Evolutionary conservation across 2,113 vertebrate genomes (phyloP).

Genomic region (Phylloscopus whistleri): DNA sequence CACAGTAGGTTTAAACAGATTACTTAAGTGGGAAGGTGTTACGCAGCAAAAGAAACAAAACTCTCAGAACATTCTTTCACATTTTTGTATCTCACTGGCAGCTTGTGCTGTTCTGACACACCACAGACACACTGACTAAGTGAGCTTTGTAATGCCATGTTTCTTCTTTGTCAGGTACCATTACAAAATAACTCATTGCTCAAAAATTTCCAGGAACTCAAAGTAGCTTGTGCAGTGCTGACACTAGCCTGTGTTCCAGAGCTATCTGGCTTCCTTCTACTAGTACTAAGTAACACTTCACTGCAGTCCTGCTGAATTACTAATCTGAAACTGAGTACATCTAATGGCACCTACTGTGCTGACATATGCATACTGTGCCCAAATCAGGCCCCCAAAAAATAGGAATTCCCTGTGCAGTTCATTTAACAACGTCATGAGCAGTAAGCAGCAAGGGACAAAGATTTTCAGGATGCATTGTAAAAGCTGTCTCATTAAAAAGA

Average conservation of each 20-base stretch:
- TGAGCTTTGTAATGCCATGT: neutral
- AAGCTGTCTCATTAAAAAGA: neutral
- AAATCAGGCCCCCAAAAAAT: neutral
- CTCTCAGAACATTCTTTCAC: neutral
- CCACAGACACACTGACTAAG: neutral
- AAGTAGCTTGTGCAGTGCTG: neutral
- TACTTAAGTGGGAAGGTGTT: neutral
- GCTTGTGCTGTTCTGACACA: neutral
- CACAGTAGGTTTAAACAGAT: neutral
- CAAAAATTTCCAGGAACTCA: neutral
- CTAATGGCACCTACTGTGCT: neutral
- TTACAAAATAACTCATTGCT: neutral
- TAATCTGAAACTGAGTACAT: neutral
- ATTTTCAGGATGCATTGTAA: neutral
- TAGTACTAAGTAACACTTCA: neutral
- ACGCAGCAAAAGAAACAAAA: neutral
- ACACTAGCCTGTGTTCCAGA: neutral
- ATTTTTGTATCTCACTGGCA: neutral
- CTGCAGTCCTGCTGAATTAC: neutral
- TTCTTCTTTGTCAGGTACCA: neutral
- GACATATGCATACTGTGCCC: neutral
- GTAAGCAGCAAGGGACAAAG: neutral
- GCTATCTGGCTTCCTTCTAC: neutral
- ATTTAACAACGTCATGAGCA: neutral
- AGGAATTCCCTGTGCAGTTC: neutral